Conservation (phyloP, 2,797 vertebrate species). For the Periparus ater region DNA sequence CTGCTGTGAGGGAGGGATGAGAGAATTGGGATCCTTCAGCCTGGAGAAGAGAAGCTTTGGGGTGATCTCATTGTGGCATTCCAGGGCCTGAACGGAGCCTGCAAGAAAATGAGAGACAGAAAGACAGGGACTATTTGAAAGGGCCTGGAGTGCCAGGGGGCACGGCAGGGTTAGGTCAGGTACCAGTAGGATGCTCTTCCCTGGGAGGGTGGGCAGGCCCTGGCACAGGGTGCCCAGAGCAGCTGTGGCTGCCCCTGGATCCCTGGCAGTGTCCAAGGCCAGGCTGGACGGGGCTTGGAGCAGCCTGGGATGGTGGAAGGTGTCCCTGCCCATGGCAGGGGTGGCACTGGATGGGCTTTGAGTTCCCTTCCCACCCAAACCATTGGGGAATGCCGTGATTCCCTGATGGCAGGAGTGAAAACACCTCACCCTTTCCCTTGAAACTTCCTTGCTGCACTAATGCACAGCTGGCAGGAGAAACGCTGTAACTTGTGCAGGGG, state of each 20-base stretch:
- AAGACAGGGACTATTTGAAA: neutral
- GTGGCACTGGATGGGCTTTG: rapidly evolving
- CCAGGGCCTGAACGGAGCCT: neutral
- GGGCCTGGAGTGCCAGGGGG: neutral
- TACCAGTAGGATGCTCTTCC: neutral
- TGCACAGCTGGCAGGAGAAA: neutral
- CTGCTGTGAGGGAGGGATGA: neutral
- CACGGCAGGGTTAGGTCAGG: neutral
- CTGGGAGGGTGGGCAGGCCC: rapidly evolving
- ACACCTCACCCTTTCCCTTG: neutral
- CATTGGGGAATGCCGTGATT: neutral
- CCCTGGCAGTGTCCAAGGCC: neutral
- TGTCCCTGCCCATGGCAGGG: neutral
- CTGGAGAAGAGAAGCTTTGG: neutral
- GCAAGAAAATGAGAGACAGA: neutral
- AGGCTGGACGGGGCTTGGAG: neutral
- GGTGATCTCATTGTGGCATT: neutral
- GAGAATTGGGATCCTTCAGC: neutral
- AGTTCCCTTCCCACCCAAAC: neutral
- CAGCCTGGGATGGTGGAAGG: neutral
- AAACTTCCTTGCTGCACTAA: rapidly evolving
- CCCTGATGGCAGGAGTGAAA: neutral
- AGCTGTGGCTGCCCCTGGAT: neutral
- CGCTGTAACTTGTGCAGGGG: neutral
- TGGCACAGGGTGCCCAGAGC: neutral